Evolutionary conservation across 2,113 vertebrate species (phyloP).

Genomic region (Paracanthobrama guichenoti): DNA sequence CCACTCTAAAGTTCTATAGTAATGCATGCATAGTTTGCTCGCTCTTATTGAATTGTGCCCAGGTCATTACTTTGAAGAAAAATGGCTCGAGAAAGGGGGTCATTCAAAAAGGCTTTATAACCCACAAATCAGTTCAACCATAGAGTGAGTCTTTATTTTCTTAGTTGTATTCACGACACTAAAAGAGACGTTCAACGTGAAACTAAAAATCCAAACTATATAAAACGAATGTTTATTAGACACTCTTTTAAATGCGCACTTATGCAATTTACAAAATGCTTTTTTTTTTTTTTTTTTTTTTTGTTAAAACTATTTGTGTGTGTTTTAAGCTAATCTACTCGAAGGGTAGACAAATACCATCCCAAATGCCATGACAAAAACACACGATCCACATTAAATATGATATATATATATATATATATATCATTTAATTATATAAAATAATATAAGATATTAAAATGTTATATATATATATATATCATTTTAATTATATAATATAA

Average conservation of each 20-base stretch:
- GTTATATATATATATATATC: too few relatives aligned
- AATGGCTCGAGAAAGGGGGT: constrained; percentile 72
- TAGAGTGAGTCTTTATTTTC: constrained; percentile 51
- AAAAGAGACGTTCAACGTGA: constrained; percentile 1
- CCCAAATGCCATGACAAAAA: neutral
- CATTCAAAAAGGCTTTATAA: constrained; percentile 66
- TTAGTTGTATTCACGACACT: constrained; percentile 36
- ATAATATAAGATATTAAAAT: too few relatives aligned
- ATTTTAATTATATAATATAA: too few relatives aligned
- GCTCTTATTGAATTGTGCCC: constrained; percentile 85
- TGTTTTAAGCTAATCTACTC: neutral
- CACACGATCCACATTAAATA: neutral
- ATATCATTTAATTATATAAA: too few relatives aligned
- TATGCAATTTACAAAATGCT: neutral
- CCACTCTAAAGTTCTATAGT: constrained; percentile 73
- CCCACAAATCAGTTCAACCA: constrained; percentile 55
- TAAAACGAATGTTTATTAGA: neutral
- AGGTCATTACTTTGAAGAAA: constrained; percentile 87
- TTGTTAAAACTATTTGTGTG: too few relatives aligned
- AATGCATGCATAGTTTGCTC: constrained; percentile 72
- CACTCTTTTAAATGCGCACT: neutral
- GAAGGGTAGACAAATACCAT: neutral
- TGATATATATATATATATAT: too few relatives aligned
- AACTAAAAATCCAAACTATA: neutral
- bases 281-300: too few relatives aligned